Evolutionary conservation across 1,140 invertebrate genomes (phyloP), one percentile per base, ranked within the genome.

Genomic region (Drosophila oshimai): DNA sequence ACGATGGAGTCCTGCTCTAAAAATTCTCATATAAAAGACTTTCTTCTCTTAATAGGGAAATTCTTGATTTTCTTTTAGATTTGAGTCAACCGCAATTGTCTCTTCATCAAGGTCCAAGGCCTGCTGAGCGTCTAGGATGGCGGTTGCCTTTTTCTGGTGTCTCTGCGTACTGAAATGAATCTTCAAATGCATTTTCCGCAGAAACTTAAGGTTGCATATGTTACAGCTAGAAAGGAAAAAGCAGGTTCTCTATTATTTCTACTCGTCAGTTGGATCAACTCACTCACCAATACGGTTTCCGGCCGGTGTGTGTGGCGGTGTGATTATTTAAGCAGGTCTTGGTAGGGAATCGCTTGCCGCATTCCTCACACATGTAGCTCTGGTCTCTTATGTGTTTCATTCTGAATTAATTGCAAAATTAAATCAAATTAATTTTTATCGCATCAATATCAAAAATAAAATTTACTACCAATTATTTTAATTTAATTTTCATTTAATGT

Each of bases 311-410:
- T 18, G 57, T 7, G 28, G 31, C 26, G 17, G 49, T 50, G 33
- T 77, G 74, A 12, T 47, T 64, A 9, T 58, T 75, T 1, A 75
- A 18, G 13, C 36, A 61, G 6, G 72, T 54, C 17, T 55, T 51
- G n/a, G 51, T 47, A 18, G 49, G 31, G 24, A 75, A 75, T 20
- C 2, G 6, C 3, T 17, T 31, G 1, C 17, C 26, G 34, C 74
- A 76, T 6, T 57, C 6, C 10, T 51, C 54, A 18, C 72, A 76
- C 6, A 18, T n/a, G 28, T 28, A 75, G 1, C 33, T 37, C 12
- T 1, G 5, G 3, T 39, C 33, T 4, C 41, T 26, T 10, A 60
- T 58, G 15, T 76, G 74, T 6, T 47, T 12, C 0, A 53, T 26
- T 15, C 74, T 57, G 6, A 37, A 17, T 9, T 26, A 0, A 3